Base-by-base conservation (phyloP, 2,888 invertebrate genomes). In the Hemaris fuciformis region DNA sequence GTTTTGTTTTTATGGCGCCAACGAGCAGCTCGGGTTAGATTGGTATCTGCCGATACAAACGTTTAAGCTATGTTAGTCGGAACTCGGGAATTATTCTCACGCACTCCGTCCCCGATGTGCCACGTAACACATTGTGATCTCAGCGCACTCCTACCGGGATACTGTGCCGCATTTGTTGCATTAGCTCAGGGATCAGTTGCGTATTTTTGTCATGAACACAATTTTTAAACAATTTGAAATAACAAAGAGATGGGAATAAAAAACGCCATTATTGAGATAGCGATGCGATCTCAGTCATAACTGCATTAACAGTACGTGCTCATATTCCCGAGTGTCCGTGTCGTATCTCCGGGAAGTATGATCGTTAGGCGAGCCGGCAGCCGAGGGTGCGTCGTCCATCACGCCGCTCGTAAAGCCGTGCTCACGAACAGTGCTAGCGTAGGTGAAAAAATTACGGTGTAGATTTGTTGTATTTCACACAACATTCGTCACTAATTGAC, bases 1-100 rank as follows among this genome's bases (percentile, higher is more conserved):
- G 90, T 91, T 91, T 92, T 91, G 91, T 92, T 92, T 92, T 92
- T 92, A 91, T 91, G 92, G 91, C 92, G 92, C 92, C 92, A 91
- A 85, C 85, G 82, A 80, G 84, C 80, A 86, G 88, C 82, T 79
- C 87, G 88, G 87, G 88, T 90, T 89, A 90, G 91, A 92, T 92
- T 89, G 82, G 89, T 90, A 91, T 91, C 91, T 83, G 69, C 73
- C 82, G 87, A 89, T 91, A 90, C 91, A 91, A 89, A 85, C 91
- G 87, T 90, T 91, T 91, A 91, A 91, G 89, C 89, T 89, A 89
- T 90, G 91, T 91, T 90, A 89, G 88, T 87, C 84, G 87, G 88
- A 89, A 87, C 81, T 74, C 78, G 76, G 83, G 85, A 81, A 86
- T 85, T 79, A 87, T 90, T 92, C 91, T 90, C 91, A 91, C 90